Conservation (phyloP, 1,140 invertebrate genomes). For the Listronotus oregonensis region DNA sequence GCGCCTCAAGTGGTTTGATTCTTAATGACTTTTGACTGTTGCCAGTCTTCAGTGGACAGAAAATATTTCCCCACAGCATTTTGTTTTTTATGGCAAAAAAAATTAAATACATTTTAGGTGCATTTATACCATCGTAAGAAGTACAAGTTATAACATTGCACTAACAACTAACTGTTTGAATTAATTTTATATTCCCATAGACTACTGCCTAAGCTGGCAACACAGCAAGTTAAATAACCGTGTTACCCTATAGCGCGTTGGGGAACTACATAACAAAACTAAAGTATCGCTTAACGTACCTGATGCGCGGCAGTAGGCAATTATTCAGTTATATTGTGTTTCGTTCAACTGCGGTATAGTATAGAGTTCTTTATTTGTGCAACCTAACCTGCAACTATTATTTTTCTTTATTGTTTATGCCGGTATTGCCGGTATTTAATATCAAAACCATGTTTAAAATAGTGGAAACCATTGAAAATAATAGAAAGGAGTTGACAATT, state of each 20-base stretch:
- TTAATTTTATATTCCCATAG: not conserved
- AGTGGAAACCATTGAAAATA: conserved; percentile 18
- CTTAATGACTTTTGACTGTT: conserved; percentile 4
- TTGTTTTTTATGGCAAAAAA: too few relatives aligned
- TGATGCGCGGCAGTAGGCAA: conserved; percentile 3
- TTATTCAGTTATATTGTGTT: conserved; percentile 16
- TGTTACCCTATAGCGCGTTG: conserved; percentile 3
- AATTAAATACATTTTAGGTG: conserved; percentile 1
- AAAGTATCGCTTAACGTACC: conserved; percentile 8
- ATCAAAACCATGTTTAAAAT: conserved; percentile 5
- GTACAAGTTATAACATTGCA: conserved; percentile 1
- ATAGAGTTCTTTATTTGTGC: not conserved
- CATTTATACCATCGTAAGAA: not conserved
- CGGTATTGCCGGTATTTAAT: conserved; percentile 7
- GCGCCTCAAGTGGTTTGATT: not conserved
- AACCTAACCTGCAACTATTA: conserved; percentile 11
- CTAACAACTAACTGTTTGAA: conserved; percentile 1
- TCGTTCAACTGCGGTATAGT: conserved; percentile 1
- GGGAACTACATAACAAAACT: conserved; percentile 5
- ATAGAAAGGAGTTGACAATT: conserved; percentile 20
- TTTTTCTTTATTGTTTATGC: conserved; percentile 6
- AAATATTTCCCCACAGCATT: too few relatives aligned
- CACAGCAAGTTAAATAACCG: not conserved
- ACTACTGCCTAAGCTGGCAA: conserved; percentile 7
- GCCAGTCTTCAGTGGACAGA: not conserved